Evolutionary conservation across 2,113 vertebrate species (phyloP).

Genomic region (Connochaetes taurinus): DNA sequence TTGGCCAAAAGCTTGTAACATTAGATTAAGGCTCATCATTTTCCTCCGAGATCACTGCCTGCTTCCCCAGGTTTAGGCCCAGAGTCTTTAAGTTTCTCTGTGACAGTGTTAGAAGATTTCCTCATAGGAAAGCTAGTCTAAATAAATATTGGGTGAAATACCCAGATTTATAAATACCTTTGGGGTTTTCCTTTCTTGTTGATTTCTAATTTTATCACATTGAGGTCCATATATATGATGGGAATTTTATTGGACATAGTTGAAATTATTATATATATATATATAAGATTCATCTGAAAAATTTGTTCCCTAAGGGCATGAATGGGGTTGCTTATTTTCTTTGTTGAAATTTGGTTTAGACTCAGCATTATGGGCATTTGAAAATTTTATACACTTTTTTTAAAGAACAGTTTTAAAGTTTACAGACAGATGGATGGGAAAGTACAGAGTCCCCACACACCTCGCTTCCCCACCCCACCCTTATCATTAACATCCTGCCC

Average conservation of each 20-base stretch:
- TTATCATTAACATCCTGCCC: rapidly evolving
- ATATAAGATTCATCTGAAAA: background rate
- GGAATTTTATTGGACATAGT: background rate
- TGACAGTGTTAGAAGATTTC: background rate
- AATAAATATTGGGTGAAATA: background rate
- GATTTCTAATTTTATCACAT: background rate
- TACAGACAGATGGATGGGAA: background rate
- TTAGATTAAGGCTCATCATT: background rate
- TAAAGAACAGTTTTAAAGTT: background rate
- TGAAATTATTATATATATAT: background rate
- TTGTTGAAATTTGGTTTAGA: background rate
- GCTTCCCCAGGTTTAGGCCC: background rate
- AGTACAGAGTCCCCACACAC: background rate
- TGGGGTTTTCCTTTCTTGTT: background rate
- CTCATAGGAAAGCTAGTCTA: background rate
- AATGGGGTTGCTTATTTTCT: background rate
- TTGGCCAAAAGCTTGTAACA: background rate
- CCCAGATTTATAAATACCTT: background rate
- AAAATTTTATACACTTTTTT: background rate
- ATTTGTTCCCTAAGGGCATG: background rate
- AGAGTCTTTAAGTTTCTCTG: background rate
- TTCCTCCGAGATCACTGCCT: background rate
- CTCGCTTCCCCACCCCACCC: background rate
- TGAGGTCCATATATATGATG: background rate
- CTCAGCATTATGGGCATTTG: background rate